phyloP scores from a whole-genome alignment of 2,888 invertebrate species.

The Leptura quadrifasciata region DNA sequence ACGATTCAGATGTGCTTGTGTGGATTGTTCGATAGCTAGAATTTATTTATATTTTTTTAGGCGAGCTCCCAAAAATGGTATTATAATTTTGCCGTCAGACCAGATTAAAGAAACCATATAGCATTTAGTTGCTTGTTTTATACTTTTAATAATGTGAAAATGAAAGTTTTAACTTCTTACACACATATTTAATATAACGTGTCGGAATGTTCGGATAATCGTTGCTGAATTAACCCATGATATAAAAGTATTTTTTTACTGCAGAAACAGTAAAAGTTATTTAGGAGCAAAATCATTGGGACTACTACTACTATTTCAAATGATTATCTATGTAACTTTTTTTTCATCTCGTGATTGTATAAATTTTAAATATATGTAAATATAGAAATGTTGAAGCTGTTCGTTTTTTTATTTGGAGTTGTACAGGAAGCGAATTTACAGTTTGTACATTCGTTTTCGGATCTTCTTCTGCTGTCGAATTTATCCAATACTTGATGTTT shows the following conservation, averaged over 20 bases:
- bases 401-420: background rate
- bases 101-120: background rate
- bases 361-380: constrained; percentile 41
- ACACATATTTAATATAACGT: constrained; percentile 8
- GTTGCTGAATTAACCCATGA: constrained; percentile 10
- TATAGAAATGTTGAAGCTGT: constrained; percentile 19
- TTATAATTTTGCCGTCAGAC: constrained; percentile 1
- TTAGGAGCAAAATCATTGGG: constrained; percentile 2
- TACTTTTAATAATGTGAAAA: background rate
- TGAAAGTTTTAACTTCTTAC: background rate
- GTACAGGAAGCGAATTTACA: too few species aligned
- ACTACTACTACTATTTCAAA: background rate
- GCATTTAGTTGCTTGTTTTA: constrained; percentile 9
- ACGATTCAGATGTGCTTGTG: constrained; percentile 21
- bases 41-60: constrained; percentile 24
- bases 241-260: constrained; percentile 18
- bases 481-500: too few species aligned
- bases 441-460: too few species aligned
- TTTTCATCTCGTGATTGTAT: constrained; percentile 36
- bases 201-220: constrained; percentile 25
- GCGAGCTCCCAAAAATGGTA: background rate
- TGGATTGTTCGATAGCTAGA: constrained; percentile 28
- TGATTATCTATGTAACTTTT: constrained; percentile 20
- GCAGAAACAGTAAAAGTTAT: constrained; percentile 9
- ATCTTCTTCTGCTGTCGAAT: too few species aligned